phyloP scores from a whole-genome alignment of 2,797 vertebrate species.

The Pyrocephalus nanus region DNA sequence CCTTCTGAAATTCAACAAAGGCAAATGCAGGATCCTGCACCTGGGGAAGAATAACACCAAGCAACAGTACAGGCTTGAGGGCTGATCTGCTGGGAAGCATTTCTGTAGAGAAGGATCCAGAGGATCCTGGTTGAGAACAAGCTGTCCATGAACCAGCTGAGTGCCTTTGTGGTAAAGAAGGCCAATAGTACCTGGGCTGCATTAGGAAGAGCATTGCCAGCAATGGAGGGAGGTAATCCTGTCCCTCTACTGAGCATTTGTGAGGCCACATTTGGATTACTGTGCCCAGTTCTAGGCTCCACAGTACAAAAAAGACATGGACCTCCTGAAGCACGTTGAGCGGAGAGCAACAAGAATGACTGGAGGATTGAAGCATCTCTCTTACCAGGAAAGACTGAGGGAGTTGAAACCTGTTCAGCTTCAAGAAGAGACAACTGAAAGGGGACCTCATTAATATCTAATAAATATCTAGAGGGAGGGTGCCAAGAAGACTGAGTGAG shows the following conservation, averaged over 20 bases:
- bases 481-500: neutral
- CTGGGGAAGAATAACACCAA: neutral
- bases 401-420: neutral
- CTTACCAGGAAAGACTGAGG: neutral
- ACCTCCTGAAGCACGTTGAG: too few relatives aligned
- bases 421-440: neutral
- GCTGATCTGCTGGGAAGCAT: too few relatives aligned
- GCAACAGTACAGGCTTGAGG: neutral
- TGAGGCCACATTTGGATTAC: neutral
- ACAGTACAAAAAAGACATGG: neutral
- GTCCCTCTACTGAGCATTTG: too few relatives aligned
- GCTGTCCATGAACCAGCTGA: neutral
- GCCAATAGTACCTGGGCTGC: too few relatives aligned
- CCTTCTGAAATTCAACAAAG: neutral
- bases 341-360: neutral
- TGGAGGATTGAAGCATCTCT: rapidly evolving
- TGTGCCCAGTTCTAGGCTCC: neutral
- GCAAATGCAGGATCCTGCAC: neutral
- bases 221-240: neutral
- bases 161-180: neutral
- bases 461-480: neutral
- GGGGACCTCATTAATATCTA: neutral
- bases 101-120: neutral
- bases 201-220: neutral
- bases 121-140: neutral